These are phyloP conservation scores for Allophyes oxyacanthae DNA, from an alignment of 2,888 invertebrate species.

Conservation along the genomic window DNA sequence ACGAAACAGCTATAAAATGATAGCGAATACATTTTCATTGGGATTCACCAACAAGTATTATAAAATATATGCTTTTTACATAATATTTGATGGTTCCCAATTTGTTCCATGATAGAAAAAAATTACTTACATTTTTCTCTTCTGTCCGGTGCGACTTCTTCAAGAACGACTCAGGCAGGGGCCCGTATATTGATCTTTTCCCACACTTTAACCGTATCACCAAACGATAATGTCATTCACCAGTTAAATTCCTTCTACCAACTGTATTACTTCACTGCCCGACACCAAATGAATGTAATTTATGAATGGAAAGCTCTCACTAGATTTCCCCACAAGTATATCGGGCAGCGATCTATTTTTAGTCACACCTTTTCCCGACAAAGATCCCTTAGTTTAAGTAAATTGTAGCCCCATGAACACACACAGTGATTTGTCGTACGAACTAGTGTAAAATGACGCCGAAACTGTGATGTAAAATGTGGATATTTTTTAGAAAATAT, in stretches of 20 bases:
- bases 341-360: conserved; percentile 78
- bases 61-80: not conserved
- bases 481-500: conserved; percentile 76
- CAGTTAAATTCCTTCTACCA: conserved; percentile 58
- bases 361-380: conserved; percentile 62
- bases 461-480: conserved; percentile 70
- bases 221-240: conserved; percentile 63
- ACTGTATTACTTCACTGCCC: conserved; percentile 77
- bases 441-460: conserved; percentile 58
- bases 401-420: conserved; percentile 59
- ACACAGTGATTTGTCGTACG: conserved; percentile 56
- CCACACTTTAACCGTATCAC: conserved; percentile 49
- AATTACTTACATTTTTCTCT: conserved; percentile 58
- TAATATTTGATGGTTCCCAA: not conserved
- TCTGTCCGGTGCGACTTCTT: conserved; percentile 30
- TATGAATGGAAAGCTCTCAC: conserved; percentile 82
- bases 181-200: conserved; percentile 46
- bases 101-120: not conserved
- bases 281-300: conserved; percentile 80
- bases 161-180: conserved; percentile 29
- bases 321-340: conserved; percentile 73
- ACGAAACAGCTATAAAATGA: conserved; percentile 17
- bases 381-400: conserved; percentile 46
- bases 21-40: not conserved
- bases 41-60: not conserved